Conservation (phyloP, 2,113 vertebrate genomes). For the zebrafish (Danio rerio) region DNA sequence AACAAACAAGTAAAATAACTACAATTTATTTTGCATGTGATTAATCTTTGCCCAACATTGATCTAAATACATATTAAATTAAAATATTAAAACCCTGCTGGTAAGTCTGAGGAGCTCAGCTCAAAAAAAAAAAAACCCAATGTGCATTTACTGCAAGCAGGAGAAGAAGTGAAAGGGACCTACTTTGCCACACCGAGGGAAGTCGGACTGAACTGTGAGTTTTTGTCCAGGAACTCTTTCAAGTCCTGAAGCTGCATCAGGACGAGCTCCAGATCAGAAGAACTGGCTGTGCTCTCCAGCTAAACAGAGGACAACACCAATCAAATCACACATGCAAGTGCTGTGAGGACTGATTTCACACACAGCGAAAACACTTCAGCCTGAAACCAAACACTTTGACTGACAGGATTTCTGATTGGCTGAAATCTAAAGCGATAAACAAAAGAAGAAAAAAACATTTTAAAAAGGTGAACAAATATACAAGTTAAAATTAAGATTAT, state of each 20-base stretch:
- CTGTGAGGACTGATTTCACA: neutral
- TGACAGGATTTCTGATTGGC: too few species aligned
- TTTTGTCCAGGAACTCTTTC: constrained; percentile 93
- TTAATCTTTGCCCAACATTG: too few species aligned
- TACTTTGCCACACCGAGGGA: constrained; percentile 89
- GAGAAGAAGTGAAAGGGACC: constrained; percentile 19
- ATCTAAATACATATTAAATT: too few species aligned
- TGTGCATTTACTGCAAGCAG: neutral
- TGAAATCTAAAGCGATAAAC: too few species aligned
- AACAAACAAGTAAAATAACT: too few species aligned
- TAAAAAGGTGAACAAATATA: neutral
- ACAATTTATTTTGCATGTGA: too few species aligned
- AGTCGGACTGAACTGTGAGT: constrained; percentile 91
- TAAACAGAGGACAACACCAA: constrained; percentile 56
- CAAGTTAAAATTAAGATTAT: too few species aligned
- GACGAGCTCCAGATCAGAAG: constrained; percentile 82
- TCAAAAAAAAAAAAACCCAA: too few species aligned
- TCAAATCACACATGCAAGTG: neutral
- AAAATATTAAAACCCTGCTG: too few species aligned
- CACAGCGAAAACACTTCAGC: too few species aligned
- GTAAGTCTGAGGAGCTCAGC: neutral
- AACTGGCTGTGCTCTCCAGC: constrained; percentile 90
- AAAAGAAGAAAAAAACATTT: too few species aligned
- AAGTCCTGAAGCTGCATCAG: constrained; percentile 87
- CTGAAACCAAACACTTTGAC: too few species aligned